Evolutionary conservation across 2,797 vertebrate genomes (phyloP).

Genomic region (Eulemur mongoz): DNA sequence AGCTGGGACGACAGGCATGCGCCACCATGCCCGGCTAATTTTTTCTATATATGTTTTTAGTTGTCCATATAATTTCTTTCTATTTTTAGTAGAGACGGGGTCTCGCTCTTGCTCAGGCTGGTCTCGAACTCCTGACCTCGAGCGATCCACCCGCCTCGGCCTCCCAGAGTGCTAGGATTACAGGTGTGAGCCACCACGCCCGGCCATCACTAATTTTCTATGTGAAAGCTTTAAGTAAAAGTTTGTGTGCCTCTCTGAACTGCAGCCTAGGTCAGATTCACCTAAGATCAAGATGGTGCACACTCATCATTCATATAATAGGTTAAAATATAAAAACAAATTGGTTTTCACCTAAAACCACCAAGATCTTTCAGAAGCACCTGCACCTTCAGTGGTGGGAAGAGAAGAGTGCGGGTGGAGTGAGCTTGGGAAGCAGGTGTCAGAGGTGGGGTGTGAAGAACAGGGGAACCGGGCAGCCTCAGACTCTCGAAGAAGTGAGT

Average conservation of each 20-base stretch:
- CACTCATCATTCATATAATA: no score
- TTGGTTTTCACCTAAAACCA: not conserved
- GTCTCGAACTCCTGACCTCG: no score
- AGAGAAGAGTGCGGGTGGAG: not conserved
- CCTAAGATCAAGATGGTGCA: not conserved
- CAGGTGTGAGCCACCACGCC: no score
- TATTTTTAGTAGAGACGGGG: no score
- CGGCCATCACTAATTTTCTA: not conserved
- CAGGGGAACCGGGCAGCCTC: accelerated
- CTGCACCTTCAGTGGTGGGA: not conserved
- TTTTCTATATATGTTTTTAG: no score
- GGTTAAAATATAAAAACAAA: not conserved
- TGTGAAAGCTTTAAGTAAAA: not conserved
- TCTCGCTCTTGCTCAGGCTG: no score
- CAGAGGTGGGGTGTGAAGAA: not conserved
- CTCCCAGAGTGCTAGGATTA: no score
- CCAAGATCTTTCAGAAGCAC: not conserved
- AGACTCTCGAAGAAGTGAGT: no score
- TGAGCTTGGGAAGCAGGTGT: not conserved
- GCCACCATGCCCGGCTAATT: no score
- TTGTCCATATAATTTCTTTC: no score
- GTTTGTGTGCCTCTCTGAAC: not conserved
- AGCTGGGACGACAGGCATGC: no score
- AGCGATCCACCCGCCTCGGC: no score
- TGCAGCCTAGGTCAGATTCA: not conserved